Base-by-base conservation (phyloP, 2,113 vertebrate species). In the Neodontobutis hainanensis region DNA sequence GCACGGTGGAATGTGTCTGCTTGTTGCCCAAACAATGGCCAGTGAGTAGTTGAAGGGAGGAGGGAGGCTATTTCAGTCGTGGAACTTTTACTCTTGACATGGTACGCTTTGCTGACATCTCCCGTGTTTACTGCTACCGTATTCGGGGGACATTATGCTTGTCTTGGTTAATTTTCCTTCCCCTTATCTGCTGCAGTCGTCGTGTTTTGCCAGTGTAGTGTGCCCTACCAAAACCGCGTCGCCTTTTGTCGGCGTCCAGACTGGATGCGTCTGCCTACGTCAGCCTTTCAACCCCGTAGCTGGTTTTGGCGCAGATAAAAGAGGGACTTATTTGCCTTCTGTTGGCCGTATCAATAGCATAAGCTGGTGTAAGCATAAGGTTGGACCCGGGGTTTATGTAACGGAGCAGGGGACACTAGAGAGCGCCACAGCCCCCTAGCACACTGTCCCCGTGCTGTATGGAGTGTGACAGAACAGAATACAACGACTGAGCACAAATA, bases 1-100 rank as follows among this genome's bases (percentile, higher is more conserved):
- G 70, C 85, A 60, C 88, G 80, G 72, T 35, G 87, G 90, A 89
- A 90, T 90, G 90, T 87, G 83, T 56, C 65, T 75, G 86, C 80
- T 88, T 87, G 87, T 87, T 85, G 81, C 81, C 86, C 81, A 80
- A 87, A 90, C 87, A 90, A 90, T 90, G 81, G 86, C 78, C 77
- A 82, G 65, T 16, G 80, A 84, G 81, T 74, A 77, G 50, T 46
- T 50, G 60, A 59, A 36, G 61, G 65, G 73, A 36, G 16, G 50
- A 53, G 53, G 8, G 14, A 63, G 65, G 73, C 73, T 12, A 64
- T 65, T 62, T 34, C 46, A 60, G 3, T 34, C 38, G 52, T 62
- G 48, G n/a, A 87, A 87, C 81, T 89, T 89, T 85, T 82, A 56
- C 27, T 53, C 53, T 38, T 66, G 59, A 67, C 56, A 0, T 4